A percentile compares a stretch with the other conserved stretches of the same genome.
These are phyloP conservation scores for Lepidocyrtinus sp. DNA, from an alignment of 2,888 invertebrate species.

Conservation along the genomic window DNA sequence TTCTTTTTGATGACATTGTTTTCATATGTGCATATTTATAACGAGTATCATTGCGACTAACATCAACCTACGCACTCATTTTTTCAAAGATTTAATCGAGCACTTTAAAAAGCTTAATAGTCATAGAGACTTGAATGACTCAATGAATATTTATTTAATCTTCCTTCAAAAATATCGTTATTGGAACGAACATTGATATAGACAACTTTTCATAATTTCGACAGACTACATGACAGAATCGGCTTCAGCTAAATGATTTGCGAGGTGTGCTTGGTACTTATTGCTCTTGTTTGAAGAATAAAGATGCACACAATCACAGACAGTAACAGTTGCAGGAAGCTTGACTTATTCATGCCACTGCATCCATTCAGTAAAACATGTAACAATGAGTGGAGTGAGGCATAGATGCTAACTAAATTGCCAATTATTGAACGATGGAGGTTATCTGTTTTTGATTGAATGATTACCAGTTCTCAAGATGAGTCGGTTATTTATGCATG, in stretches of 20 bases:
- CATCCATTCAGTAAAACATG: neutral
- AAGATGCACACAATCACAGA: neutral
- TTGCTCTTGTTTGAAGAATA: neutral
- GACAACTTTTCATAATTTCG: neutral
- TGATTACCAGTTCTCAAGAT: neutral
- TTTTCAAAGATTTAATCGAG: no score
- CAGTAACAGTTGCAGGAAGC: neutral
- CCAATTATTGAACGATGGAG: neutral
- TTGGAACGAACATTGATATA: neutral
- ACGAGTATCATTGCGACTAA: neutral
- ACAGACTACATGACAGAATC: no score
- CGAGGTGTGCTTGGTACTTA: no score
- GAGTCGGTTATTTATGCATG: no score
- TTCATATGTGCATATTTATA: conserved; percentile 40
- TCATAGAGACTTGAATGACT: neutral
- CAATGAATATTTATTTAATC: neutral
- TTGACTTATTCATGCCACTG: neutral
- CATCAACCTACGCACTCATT: neutral
- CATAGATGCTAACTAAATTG: neutral
- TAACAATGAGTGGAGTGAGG: no score
- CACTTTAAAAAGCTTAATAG: no score
- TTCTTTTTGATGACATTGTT: conserved; percentile 38
- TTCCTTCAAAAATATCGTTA: neutral
- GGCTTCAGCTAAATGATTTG: no score
- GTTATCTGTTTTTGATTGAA: neutral